A percentile compares a stretch with the other conserved stretches of the same genome.
phyloP scores from a whole-genome alignment of 2,113 vertebrate species.

The Pangasianodon gigas region DNA sequence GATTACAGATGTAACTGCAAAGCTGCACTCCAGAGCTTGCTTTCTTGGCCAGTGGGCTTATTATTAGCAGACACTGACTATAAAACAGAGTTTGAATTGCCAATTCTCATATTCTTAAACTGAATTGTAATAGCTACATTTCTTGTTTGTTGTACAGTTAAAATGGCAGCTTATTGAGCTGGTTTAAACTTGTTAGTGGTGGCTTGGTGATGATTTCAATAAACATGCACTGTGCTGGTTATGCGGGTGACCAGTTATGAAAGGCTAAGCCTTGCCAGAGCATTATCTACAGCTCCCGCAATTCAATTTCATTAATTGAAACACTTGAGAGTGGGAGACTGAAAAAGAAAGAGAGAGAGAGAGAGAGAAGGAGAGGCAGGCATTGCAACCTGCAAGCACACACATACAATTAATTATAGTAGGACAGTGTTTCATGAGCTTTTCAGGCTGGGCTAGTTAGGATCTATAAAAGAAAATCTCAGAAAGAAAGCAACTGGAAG shows the following conservation, averaged over 20 bases:
- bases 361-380: background rate
- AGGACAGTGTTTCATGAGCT: background rate
- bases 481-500: background rate
- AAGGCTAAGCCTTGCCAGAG: background rate
- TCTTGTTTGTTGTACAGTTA: background rate
- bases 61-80: background rate
- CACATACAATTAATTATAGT: slow-evolving; percentile 5
- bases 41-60: background rate
- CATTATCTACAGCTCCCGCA: background rate
- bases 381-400: background rate
- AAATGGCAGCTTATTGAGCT: background rate
- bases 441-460: background rate
- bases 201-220: background rate
- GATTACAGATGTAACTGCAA: background rate
- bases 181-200: background rate
- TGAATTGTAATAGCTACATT: background rate
- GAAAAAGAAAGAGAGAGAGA: background rate
- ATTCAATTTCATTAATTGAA: background rate
- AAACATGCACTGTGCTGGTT: background rate
- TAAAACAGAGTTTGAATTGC: background rate
- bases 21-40: background rate
- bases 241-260: background rate
- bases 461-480: background rate
- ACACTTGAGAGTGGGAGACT: background rate
- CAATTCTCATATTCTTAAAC: background rate